Conservation (phyloP, 2,113 vertebrate species). For the Nicator chloris region DNA sequence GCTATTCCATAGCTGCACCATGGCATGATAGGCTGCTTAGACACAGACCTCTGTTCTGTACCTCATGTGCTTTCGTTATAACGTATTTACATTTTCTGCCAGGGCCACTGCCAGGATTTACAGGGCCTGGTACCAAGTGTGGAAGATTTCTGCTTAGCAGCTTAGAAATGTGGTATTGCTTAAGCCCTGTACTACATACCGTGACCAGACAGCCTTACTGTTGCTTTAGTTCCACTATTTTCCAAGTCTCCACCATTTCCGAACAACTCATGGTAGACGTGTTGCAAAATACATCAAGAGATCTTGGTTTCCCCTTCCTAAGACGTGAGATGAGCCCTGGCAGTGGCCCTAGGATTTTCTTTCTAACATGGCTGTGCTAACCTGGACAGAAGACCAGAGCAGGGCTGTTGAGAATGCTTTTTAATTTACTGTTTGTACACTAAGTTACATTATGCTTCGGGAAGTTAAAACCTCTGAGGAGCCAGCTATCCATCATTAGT, state of each 20-base stretch:
- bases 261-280: background rate
- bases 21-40: slow-evolving; percentile 44
- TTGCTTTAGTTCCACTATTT: background rate
- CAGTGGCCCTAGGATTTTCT: slow-evolving; percentile 48
- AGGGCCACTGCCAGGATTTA: slow-evolving; percentile 52
- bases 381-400: background rate
- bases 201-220: background rate
- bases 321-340: slow-evolving; percentile 1
- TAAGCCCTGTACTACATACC: background rate
- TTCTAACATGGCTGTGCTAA: slow-evolving; percentile 59
- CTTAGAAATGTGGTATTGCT: background rate
- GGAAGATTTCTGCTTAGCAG: background rate
- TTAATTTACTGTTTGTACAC: background rate
- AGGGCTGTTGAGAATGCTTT: slow-evolving; percentile 18
- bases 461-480: background rate
- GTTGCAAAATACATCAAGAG: background rate
- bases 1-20: slow-evolving; percentile 38
- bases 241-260: background rate
- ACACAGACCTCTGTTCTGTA: slow-evolving; percentile 48
- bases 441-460: background rate
- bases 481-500: background rate
- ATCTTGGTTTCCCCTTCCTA: background rate
- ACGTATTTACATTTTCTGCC: slow-evolving; percentile 24
- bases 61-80: background rate
- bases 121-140: background rate